Evolutionary conservation across 2,888 invertebrate species (phyloP), one percentile per base, ranked within the genome.

Genomic region (Tetrapedia diversipes): DNA sequence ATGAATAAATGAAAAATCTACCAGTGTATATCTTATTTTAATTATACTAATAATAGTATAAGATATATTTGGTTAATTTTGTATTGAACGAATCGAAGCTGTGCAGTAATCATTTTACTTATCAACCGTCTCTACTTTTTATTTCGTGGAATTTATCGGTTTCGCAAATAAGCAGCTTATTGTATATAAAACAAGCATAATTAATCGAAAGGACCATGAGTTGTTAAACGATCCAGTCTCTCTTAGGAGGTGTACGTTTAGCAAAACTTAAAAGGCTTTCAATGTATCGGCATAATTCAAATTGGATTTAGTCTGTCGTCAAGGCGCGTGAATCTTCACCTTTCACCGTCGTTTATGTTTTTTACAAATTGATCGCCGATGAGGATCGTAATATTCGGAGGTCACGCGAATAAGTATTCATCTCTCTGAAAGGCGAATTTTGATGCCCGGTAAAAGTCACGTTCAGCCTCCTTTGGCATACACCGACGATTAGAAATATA

Each of bases 331-430:
- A 27, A 51, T 32, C 19, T 16, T 59, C 39, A 32, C 10, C 45
- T n/a, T 34, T 60, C 53, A 43, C 34, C 32, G 11, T 54, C 32
- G 16, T 69, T 61, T 22, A 37, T 10, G 51, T 39, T 70, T 53
- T 68, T 59, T 37, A 32, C 45, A 54, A 68, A 72, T 68, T 43
- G 34, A 27, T 64, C 41, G 16, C 1, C 14, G 22, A 47, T 53
- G 34, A 7, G 2, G 32, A 29, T 7, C 8, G 22, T 34, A 65
- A 59, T 27, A 60, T 60, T 37, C 53, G 41, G 39, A 72, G 54
- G 60, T 69, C 59, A 53, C 24, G 59, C 27, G 54, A 59, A 34
- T 51, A 10, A 51, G 45, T 53, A 53, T 60, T 22, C 41, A 37
- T 41, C 69, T 53, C 39, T 34, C 19, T 11, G 49, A 67, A 59